Conservation (phyloP, 2,113 vertebrate genomes). For the Myrmecobius fasciatus region DNA sequence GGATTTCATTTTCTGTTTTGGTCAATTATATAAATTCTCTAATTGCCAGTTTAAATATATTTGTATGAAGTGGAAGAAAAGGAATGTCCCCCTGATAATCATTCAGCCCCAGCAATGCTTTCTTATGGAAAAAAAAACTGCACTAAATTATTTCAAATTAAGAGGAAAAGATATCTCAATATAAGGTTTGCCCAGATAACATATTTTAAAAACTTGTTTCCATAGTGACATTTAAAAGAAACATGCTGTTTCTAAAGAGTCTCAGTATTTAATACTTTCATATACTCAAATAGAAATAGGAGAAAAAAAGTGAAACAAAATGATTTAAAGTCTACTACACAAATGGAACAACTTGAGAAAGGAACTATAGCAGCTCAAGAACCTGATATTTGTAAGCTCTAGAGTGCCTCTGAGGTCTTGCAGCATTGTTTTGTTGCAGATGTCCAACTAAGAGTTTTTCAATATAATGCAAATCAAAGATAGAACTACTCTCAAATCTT, state of each 20-base stretch:
- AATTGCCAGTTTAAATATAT: constrained; percentile 66
- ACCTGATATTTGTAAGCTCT: constrained; percentile 53
- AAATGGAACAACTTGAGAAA: constrained; percentile 73
- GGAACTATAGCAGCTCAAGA: constrained; percentile 71
- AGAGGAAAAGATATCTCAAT: constrained; percentile 71
- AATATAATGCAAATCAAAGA: constrained; percentile 74
- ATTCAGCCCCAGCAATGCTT: constrained; percentile 71
- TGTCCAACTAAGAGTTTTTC: constrained; percentile 76
- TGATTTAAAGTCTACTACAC: constrained; percentile 59
- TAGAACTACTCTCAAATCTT: constrained; percentile 74
- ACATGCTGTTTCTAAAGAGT: constrained; percentile 65
- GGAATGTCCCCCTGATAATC: constrained; percentile 23
- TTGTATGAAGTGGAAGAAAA: constrained; percentile 33
- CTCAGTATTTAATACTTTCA: constrained; percentile 68
- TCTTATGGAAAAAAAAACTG: constrained; percentile 55
- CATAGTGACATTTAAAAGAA: constrained; percentile 81
- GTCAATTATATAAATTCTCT: constrained; percentile 60
- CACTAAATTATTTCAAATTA: constrained; percentile 69
- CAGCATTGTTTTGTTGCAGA: constrained; percentile 62
- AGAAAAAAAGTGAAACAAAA: constrained; percentile 71
- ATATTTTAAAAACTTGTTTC: constrained; percentile 79
- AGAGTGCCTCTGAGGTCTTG: constrained; percentile 75
- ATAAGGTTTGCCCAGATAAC: constrained; percentile 66
- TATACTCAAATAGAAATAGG: constrained; percentile 63
- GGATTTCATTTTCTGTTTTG: constrained; percentile 56